phyloP scores from a whole-genome alignment of 1,140 invertebrate species.

The Drosophila ficusphila region DNA sequence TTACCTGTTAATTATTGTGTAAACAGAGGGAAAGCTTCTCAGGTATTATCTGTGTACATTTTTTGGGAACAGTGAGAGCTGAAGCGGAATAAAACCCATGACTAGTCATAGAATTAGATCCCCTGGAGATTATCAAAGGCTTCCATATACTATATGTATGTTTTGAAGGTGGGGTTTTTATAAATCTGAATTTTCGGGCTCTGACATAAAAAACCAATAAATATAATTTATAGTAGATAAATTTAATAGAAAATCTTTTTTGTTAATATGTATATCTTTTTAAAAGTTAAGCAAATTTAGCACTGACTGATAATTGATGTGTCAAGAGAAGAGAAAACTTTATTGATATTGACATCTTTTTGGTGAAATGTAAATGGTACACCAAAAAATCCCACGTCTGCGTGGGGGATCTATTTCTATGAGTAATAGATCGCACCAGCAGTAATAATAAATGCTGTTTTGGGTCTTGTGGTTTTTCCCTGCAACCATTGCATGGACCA shows the following conservation, averaged over 20 bases:
- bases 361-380: too few species aligned
- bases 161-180: not conserved
- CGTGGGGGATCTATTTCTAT: not conserved
- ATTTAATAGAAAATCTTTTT: too few species aligned
- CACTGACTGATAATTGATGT: not conserved
- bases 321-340: not conserved
- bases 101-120: slow-evolving; percentile 22
- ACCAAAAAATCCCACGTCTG: not conserved
- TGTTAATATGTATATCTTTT: too few species aligned
- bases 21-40: slow-evolving; percentile 7
- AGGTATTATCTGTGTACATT: not conserved
- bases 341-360: not conserved
- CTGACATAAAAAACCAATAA: too few species aligned
- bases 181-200: too few species aligned
- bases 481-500: too few species aligned
- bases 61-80: slow-evolving; percentile 16
- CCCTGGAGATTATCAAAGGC: not conserved
- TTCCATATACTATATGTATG: not conserved
- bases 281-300: too few species aligned
- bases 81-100: slow-evolving; percentile 27
- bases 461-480: not conserved
- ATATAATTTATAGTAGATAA: too few species aligned
- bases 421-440: not conserved
- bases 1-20: slow-evolving; percentile 18
- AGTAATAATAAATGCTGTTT: not conserved